These are phyloP conservation scores for Ormyrus rosae DNA, from an alignment of 2,888 invertebrate species.

Conservation along the genomic window DNA sequence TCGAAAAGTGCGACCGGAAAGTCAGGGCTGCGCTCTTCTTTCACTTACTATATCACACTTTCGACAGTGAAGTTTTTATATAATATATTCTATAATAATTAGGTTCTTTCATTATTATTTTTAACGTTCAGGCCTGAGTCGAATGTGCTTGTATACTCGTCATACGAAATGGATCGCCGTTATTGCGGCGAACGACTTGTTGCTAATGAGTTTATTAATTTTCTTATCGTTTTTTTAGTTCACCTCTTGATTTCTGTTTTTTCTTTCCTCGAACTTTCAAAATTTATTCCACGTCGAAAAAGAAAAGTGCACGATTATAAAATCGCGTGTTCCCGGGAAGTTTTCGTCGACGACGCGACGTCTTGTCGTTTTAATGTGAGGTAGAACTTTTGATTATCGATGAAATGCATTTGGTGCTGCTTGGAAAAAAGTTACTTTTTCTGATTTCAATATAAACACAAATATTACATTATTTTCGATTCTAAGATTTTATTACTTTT, in stretches of 20 bases:
- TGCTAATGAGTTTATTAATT: slow-evolving; percentile 6
- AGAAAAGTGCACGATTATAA: slow-evolving; percentile 39
- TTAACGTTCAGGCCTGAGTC: slow-evolving; percentile 45
- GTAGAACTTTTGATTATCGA: slow-evolving; percentile 65
- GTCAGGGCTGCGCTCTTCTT: not conserved
- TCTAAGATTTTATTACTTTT: too few species aligned
- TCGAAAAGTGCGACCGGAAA: slow-evolving; percentile 10
- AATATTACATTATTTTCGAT: too few species aligned
- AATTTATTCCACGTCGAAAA: slow-evolving; percentile 15
- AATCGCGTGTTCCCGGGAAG: slow-evolving; percentile 59
- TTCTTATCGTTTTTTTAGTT: not conserved
- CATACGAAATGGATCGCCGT: slow-evolving; percentile 20
- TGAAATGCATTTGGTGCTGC: slow-evolving; percentile 37
- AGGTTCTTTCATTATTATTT: slow-evolving; percentile 15
- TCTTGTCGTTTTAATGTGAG: slow-evolving; percentile 57
- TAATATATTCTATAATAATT: slow-evolving; percentile 15
- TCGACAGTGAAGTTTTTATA: slow-evolving; percentile 44
- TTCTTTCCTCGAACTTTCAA: not conserved
- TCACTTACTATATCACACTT: slow-evolving; percentile 44
- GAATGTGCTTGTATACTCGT: slow-evolving; percentile 3
- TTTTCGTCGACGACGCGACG: slow-evolving; percentile 58
- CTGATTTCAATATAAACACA: too few species aligned
- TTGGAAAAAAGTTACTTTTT: slow-evolving; percentile 46
- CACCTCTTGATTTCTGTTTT: not conserved
- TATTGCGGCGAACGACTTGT: slow-evolving; percentile 9